Conservation (phyloP, 2,797 vertebrate species). For the Menidia menidia region DNA sequence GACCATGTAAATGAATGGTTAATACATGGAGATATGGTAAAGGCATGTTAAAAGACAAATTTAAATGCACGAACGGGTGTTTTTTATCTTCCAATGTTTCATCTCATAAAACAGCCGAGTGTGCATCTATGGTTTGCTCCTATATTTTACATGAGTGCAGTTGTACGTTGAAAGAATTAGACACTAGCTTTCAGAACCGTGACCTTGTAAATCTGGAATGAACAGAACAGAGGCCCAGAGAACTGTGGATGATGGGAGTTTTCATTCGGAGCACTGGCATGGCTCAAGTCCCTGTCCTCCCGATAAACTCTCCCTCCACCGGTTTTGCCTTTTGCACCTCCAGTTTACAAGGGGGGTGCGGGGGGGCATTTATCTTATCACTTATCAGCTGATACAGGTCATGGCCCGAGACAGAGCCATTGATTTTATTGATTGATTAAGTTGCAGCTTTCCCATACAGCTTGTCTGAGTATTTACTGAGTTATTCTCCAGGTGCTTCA, state of each 20-base stretch:
- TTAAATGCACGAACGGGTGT: conserved; percentile 23
- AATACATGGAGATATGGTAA: conserved; percentile 67
- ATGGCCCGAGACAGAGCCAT: conserved; percentile 80
- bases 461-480: conserved; percentile 77
- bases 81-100: conserved; percentile 14
- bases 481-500: conserved; percentile 65
- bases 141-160: conserved; percentile 26
- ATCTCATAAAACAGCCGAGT: conserved; percentile 16
- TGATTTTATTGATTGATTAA: conserved; percentile 82
- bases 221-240: conserved; percentile 57
- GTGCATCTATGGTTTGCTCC: conserved; percentile 1
- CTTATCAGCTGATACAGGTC: conserved; percentile 82
- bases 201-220: conserved; percentile 71
- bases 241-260: conserved; percentile 52
- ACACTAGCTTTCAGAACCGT: conserved; percentile 36
- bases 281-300: conserved; percentile 15
- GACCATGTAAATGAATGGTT: conserved; percentile 73
- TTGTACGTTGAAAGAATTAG: conserved; percentile 12
- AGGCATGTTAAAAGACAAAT: conserved; percentile 45
- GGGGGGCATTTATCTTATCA: conserved; percentile 83
- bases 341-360: conserved; percentile 35
- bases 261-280: conserved; percentile 46
- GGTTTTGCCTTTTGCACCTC: conserved; percentile 28
- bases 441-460: conserved; percentile 57
- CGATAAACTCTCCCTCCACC: conserved; percentile 21